A percentile compares a stretch with the other conserved stretches of the same genome.
Conservation (phyloP, 2,113 vertebrate species). For the Phylloscopus trochiloides region DNA sequence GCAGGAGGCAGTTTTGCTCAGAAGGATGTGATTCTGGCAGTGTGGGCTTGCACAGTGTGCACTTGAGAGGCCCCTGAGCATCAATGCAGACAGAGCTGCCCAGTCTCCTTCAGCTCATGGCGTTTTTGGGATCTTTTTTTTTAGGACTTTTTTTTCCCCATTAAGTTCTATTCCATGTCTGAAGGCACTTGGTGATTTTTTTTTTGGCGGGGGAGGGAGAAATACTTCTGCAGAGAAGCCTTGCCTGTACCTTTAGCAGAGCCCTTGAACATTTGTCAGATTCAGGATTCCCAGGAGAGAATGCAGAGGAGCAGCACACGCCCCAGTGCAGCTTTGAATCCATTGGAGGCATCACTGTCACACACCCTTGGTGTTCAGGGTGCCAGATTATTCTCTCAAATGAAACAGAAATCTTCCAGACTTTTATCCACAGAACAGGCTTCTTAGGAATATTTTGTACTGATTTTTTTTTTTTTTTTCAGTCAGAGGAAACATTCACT, state of each 20-base stretch:
- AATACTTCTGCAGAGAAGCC: background rate
- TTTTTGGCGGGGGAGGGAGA: background rate
- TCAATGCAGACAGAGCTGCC: background rate
- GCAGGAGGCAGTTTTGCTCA: background rate
- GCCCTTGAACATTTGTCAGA: background rate
- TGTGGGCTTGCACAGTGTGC: background rate
- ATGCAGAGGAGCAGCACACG: background rate
- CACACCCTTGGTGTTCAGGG: background rate
- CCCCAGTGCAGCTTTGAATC: background rate
- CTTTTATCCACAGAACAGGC: background rate
- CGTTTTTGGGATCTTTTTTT: background rate
- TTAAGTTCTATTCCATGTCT: background rate
- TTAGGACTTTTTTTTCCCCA: background rate
- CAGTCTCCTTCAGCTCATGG: background rate
- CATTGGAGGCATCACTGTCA: background rate
- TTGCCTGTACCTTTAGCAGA: background rate
- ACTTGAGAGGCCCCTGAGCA: background rate
- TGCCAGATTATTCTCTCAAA: background rate
- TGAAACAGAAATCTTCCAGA: background rate
- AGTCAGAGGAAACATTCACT: background rate
- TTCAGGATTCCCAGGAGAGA: background rate
- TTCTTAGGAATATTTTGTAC: background rate
- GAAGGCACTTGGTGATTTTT: background rate
- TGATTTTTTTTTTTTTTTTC: background rate
- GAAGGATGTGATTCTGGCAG: background rate